phyloP scores from a whole-genome alignment of 2,888 invertebrate genomes.

The Apocheima hispidaria region DNA sequence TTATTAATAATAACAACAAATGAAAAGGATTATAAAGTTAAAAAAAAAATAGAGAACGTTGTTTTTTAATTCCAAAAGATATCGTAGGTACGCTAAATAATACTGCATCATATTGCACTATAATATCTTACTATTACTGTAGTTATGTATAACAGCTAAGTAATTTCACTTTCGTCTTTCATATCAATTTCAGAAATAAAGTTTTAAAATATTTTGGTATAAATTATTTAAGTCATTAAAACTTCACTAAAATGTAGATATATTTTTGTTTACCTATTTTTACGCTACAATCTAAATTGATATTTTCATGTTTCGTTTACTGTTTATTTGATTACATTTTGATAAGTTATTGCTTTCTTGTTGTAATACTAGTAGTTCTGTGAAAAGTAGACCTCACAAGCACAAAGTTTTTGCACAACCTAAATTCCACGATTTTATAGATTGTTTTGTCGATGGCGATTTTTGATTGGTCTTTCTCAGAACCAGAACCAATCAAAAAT shows the following conservation, averaged over 20 bases:
- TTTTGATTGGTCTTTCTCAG: too few species aligned
- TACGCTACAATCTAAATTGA: background rate
- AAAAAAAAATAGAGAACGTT: too few species aligned
- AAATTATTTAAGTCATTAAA: conserved; percentile 9
- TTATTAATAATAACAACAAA: too few species aligned
- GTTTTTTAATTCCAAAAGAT: too few species aligned
- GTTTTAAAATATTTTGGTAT: conserved; percentile 41
- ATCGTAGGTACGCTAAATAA: too few species aligned
- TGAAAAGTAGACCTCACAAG: too few species aligned
- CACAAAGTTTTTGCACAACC: too few species aligned
- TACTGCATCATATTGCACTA: conserved; percentile 44
- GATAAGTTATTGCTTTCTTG: background rate
- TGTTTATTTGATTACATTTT: background rate
- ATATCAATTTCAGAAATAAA: conserved; percentile 54
- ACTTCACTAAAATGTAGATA: conserved; percentile 5
- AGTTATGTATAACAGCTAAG: conserved; percentile 54
- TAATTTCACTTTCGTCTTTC: conserved; percentile 85
- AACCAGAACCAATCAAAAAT: too few species aligned
- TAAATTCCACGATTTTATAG: too few species aligned
- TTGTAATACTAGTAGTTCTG: background rate
- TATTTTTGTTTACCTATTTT: background rate
- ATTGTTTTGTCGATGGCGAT: too few species aligned
- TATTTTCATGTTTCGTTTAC: background rate
- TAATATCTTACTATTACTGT: conserved; percentile 46
- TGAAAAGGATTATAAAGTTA: too few species aligned